Percentiles rank a stretch among this genome's conserved stretches.
Conservation (phyloP, 2,797 vertebrate genomes). For the Hydrophis major region DNA sequence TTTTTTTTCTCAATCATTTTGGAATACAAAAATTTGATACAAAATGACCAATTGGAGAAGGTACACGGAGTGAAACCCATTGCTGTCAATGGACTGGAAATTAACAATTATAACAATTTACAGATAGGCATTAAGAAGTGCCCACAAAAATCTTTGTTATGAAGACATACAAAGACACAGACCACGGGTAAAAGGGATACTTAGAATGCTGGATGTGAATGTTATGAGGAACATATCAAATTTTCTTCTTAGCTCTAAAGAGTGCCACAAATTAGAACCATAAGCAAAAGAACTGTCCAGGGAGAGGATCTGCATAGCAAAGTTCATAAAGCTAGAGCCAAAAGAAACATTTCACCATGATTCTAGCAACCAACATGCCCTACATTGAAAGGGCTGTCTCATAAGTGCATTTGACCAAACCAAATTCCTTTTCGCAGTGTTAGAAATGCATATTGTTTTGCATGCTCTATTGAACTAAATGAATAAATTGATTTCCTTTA, state of each 20-base stretch:
- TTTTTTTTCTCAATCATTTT: not conserved
- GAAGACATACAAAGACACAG: not conserved
- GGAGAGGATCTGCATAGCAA: not conserved
- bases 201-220: not conserved
- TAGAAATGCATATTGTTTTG: not conserved
- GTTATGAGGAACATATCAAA: not conserved
- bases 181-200: not conserved
- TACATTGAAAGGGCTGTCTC: too few relatives aligned
- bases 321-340: not conserved
- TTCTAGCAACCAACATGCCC: not conserved
- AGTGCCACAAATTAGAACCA: not conserved
- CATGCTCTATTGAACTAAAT: not conserved
- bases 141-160: not conserved
- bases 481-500: not conserved
- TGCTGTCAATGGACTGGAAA: not conserved
- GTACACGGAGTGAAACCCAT: not conserved
- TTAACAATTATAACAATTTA: not conserved
- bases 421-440: not conserved
- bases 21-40: not conserved
- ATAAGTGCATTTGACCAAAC: not conserved
- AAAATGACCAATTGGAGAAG: not conserved
- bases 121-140: not conserved
- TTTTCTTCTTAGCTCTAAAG: not conserved
- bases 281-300: not conserved
- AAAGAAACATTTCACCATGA: not conserved